Base-by-base conservation (phyloP, 2,888 invertebrate genomes). In the Nephrotoma guestfalica region DNA sequence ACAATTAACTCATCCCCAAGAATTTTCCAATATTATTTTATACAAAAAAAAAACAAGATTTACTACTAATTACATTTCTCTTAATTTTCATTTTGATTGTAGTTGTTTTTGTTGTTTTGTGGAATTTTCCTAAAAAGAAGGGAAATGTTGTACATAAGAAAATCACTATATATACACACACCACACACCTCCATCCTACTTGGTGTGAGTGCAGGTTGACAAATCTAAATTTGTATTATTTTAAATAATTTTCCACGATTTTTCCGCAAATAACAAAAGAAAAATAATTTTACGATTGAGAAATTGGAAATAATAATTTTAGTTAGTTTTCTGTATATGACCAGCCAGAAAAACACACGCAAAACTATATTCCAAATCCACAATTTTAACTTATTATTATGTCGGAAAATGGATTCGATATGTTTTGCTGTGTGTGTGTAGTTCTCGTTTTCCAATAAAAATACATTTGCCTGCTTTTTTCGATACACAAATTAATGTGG, bases 51-150 rank as follows among this genome's bases (percentile, higher is more conserved):
- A 41, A 85, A 85, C 11, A 85, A 85, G 85, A 85, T 85, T 85
- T 85, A 85, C 85, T 85, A 85, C 85, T 85, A 85, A 85, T 85
- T 85, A 85, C 85, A 85, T 85, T 85, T 84, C 84, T 84, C 84
- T 84, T 84, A 84, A 41, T 84, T 84, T 84, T 42, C 84, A 84
- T 84, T 84, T 84, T 84, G 42, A 41, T 84, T 42, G 15, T 84
- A 41, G 41, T 84, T 41, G 40, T 71, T n/a, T 2, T 71, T 71
- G n/a, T 83, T 84, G 11, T 47, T 47, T 2, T 47, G 41, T 84
- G 84, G n/a, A 42, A 84, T 84, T 41, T 42, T 84, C 41, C 7
- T 9, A 71, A 71, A 71, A 71, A 71, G 18, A 71, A 71, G 71
- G 30, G 71, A 71, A 71, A 71, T 11, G 71, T 71, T 11, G 71